Percentiles rank a stretch among this genome's conserved stretches.
Evolutionary conservation across 2,888 invertebrate species (phyloP).

Genomic region (Hybos culiciformis): DNA sequence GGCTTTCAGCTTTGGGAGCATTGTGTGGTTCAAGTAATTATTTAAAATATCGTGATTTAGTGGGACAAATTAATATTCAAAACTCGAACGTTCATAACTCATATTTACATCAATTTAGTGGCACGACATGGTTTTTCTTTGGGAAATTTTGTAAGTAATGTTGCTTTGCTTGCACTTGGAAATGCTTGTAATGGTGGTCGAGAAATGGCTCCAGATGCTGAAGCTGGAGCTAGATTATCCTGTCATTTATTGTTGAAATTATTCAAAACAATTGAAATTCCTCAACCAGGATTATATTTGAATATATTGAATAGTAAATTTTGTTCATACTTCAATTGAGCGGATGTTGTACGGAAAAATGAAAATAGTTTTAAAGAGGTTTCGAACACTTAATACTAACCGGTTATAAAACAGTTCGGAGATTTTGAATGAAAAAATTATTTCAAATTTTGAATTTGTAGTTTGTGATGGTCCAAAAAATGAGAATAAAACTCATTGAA

Average conservation of each 20-base stretch:
- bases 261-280: conserved; percentile 82
- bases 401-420: too few species aligned
- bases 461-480: too few species aligned
- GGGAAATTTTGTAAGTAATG: conserved; percentile 86
- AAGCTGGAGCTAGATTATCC: conserved; percentile 83
- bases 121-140: conserved; percentile 92
- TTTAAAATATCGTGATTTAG: conserved; percentile 77
- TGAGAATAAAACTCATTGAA: too few species aligned
- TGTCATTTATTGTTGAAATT: conserved; percentile 81
- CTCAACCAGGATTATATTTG: conserved; percentile 72
- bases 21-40: conserved; percentile 73
- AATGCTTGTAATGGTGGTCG: conserved; percentile 58
- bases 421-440: too few species aligned
- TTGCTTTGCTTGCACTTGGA: conserved; percentile 64
- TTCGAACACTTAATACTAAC: too few species aligned
- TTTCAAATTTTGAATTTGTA: too few species aligned
- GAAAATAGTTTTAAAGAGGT: too few species aligned
- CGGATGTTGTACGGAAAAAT: too few species aligned
- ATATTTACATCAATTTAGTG: too few species aligned
- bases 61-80: conserved; percentile 78
- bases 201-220: conserved; percentile 42
- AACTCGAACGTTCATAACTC: conserved; percentile 89
- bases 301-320: too few species aligned
- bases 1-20: conserved; percentile 88
- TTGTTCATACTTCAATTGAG: too few species aligned